Percentiles rank a stretch among this genome's conserved stretches.
Evolutionary conservation across 1,140 invertebrate genomes (phyloP).

Genomic region (Andricus grossulariae): DNA sequence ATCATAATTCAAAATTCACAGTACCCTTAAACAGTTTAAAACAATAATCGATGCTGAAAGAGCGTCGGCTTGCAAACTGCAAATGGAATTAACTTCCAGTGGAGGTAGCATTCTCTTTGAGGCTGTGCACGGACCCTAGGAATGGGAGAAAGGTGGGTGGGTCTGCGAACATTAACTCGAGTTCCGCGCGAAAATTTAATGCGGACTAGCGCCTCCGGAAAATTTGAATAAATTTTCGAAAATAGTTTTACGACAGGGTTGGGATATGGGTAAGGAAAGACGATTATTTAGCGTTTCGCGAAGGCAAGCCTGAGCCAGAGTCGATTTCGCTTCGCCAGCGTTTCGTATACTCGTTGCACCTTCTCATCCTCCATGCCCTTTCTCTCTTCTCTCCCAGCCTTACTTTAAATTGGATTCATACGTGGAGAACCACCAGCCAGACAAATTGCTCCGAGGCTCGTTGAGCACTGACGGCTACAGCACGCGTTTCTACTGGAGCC

Average conservation of each 20-base stretch:
- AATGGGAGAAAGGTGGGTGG: background rate
- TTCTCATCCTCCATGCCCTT: conserved; percentile 51
- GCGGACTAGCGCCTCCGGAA: conserved; percentile 27
- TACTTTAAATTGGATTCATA: conserved; percentile 66
- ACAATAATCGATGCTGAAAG: conserved; percentile 23
- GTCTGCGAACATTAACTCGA: conserved; percentile 16
- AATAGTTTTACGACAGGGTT: conserved; percentile 43
- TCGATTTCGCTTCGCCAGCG: conserved; percentile 58
- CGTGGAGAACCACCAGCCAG: conserved; percentile 56
- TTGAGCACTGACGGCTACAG: conserved; percentile 40
- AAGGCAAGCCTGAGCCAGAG: conserved; percentile 38
- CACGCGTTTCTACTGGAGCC: background rate
- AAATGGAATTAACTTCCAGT: conserved; percentile 28
- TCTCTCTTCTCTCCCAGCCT: conserved; percentile 52
- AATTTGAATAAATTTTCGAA: conserved; percentile 47
- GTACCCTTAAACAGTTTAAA: conserved; percentile 21
- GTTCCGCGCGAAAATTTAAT: conserved; percentile 38
- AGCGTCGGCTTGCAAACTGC: conserved; percentile 17
- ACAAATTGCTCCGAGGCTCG: conserved; percentile 61
- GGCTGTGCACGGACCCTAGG: background rate
- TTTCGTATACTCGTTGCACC: conserved; percentile 50
- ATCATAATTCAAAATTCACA: conserved; percentile 27
- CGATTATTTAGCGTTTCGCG: conserved; percentile 63
- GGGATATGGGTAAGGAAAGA: conserved; percentile 51
- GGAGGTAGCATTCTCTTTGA: conserved; percentile 20